Evolutionary conservation across 2,888 invertebrate species (phyloP), one percentile per base, ranked within the genome.

Genomic region (Andrena camellia): DNA sequence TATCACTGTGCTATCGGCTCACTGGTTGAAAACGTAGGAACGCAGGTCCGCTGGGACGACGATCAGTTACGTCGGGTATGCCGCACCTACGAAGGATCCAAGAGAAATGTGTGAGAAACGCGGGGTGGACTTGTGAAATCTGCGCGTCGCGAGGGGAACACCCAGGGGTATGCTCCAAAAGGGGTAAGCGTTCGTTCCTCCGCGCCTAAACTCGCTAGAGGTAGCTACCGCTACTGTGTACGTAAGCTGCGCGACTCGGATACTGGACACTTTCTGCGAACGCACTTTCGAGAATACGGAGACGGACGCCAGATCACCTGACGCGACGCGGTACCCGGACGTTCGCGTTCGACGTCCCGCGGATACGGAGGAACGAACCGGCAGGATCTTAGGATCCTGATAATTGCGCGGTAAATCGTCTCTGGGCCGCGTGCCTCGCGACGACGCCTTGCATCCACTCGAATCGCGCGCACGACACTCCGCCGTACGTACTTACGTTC

Each of bases 371-470:
- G 72, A 68, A 76, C 71, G 82, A 50, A 10, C n/a, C 35, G 81
- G 81, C 52, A 23, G 33, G 7, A 20, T 33, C n/a, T 62, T 73
- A 26, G 62, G 59, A 72, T 68, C 50, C 54, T 52, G 85, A 80
- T 66, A 63, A 80, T 78, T 78, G 62, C 75, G 78, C 77, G 88
- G 85, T 67, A 70, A 85, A 66, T 71, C 77, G 54, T 78, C 67
- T 31, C 52, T 59, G 69, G 63, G 64, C 74, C 74, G 74, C 70
- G 69, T 76, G 67, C 71, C 72, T 78, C 73, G 77, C 87, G 83
- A 80, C 80, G 78, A 80, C 80, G 86, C 85, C 83, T 78, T 77
- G 81, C 77, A 71, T 79, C 75, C 86, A 84, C 84, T 86, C 72
- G 84, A 72, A 82, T 81, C 86, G 84, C 83, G 86, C 84, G 82